Evolutionary conservation across 2,797 vertebrate genomes (phyloP), one percentile per base, ranked within the genome.

Genomic region (Myioborus miniatus): DNA sequence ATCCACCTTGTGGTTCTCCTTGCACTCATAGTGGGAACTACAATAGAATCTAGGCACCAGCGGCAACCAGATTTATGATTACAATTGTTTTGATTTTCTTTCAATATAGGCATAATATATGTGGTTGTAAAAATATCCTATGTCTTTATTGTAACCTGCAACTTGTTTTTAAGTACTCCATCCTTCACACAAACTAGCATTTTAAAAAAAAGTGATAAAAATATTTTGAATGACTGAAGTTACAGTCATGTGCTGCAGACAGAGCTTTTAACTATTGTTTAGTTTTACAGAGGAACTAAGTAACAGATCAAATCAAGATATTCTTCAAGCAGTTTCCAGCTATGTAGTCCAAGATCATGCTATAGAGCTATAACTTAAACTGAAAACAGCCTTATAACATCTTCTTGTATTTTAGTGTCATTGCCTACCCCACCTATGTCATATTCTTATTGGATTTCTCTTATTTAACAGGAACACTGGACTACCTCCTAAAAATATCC

Each of bases 251-350:
- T 83, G 50, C 60, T 83, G 32, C 59, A 75, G 50, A 89, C 27
- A 94, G 64, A 80, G 53, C 85, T 67, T 90, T 32, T 43, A 86
- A 89, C 65, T 63, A 83, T 91, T 93, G 70, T 94, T 93, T 83
- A 83, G 62, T 82, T 70, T 95, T 85, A 90, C 34, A 88, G 39
- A 91, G 75, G 77, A 96, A 78, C 69, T 17, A 88, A 92, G 53
- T 89, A 88, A 92, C 43, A 95, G 80, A 91, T 84, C 39, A 87
- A 53, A 87, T 68, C 24, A 65, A 84, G 72, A 78, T 43, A 91
- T 6, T 89, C 32, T 83, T 79, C 37, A 89, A 78, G 27, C 30
- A 95, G 60, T 93, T 97, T 94, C 60, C 41, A 97, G 78, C 50
- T 77, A 26, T 78, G 56, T 5, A 16, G 69, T 74, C 49, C 87